These are phyloP conservation scores for Orycteropus afer DNA, from an alignment of 2,113 vertebrate species.

Conservation along the genomic window DNA sequence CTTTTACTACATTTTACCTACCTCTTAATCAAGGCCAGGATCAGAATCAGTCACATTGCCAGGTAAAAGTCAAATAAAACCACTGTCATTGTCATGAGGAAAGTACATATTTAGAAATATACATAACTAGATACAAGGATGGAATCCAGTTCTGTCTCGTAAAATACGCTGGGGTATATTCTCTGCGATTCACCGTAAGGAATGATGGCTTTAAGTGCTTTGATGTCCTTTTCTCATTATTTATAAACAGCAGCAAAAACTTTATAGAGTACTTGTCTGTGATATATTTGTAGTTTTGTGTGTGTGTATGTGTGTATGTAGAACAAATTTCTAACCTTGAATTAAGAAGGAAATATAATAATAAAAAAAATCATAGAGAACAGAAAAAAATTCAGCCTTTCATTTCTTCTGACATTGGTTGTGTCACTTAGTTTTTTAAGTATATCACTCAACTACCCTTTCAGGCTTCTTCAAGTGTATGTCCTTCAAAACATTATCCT, in stretches of 20 bases:
- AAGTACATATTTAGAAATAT: conserved; percentile 6
- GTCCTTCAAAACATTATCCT: neutral
- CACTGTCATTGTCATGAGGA: neutral
- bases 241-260: conserved; percentile 20
- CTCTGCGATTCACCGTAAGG: neutral
- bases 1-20: neutral
- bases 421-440: neutral
- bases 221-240: neutral
- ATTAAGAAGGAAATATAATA: conserved; percentile 19
- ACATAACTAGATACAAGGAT: neutral
- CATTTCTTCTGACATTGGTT: neutral
- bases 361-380: conserved; percentile 5
- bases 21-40: neutral
- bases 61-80: neutral
- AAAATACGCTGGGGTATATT: neutral
- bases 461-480: neutral
- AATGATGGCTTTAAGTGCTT: neutral
- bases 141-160: neutral
- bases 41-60: neutral
- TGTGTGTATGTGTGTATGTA: neutral
- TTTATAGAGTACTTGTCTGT: neutral
- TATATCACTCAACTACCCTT: neutral
- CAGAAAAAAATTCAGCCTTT: neutral
- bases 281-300: conserved; percentile 21
- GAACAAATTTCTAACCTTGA: conserved; percentile 23